Conservation (phyloP, 2,797 vertebrate species). For the Acanthornis magna region DNA sequence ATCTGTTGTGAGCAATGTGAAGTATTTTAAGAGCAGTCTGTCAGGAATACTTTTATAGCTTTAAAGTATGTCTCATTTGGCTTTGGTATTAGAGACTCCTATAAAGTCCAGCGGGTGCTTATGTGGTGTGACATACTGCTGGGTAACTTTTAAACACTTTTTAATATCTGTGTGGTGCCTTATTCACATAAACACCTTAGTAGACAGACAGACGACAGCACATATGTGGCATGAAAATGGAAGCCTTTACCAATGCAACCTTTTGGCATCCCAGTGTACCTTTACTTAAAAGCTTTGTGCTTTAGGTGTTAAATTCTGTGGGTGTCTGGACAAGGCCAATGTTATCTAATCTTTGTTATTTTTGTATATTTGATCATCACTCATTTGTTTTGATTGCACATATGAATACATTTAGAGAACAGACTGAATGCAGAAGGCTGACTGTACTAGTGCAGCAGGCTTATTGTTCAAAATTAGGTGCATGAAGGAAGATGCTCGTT, state of each 20-base stretch:
- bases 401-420: neutral
- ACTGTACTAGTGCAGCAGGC: neutral
- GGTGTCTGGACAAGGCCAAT: neutral
- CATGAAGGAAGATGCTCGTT: accelerated
- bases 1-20: neutral
- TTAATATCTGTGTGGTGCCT: neutral
- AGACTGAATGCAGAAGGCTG: neutral
- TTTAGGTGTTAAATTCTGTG: neutral
- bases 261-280: neutral
- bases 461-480: neutral
- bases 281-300: neutral
- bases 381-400: neutral
- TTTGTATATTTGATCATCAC: neutral
- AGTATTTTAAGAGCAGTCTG: neutral
- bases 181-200: neutral
- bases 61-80: neutral
- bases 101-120: neutral
- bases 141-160: neutral
- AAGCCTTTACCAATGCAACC: neutral
- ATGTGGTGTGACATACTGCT: neutral
- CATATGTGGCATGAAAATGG: neutral
- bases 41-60: neutral
- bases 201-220: neutral
- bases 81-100: neutral
- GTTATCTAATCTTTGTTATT: neutral